phyloP scores from a whole-genome alignment of 1,140 invertebrate genomes.

The Riptortus pedestris region DNA sequence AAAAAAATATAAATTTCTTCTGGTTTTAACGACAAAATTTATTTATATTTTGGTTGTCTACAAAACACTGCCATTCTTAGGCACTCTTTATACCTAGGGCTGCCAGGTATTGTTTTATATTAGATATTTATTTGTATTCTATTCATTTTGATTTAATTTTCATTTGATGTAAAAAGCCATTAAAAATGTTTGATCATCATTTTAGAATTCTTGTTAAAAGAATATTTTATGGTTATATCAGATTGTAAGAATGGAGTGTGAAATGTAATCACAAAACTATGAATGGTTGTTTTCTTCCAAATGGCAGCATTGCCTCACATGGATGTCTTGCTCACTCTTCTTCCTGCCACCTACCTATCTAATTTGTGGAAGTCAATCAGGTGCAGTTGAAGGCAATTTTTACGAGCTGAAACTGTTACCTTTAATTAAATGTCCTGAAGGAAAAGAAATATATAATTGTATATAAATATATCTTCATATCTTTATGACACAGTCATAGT shows the following conservation, averaged over 20 bases:
- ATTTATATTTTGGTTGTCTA: neutral
- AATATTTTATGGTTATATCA: too few relatives aligned
- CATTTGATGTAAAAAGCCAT: too few relatives aligned
- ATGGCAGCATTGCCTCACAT: constrained; percentile 6
- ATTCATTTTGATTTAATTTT: too few relatives aligned
- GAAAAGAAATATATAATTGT: constrained; percentile 1
- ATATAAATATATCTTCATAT: constrained; percentile 12
- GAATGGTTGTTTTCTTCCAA: constrained; percentile 12
- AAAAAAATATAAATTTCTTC: neutral
- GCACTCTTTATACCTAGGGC: neutral
- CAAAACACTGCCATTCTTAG: constrained; percentile 7
- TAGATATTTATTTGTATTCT: too few relatives aligned
- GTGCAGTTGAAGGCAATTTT: neutral
- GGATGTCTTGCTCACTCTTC: constrained; percentile 8
- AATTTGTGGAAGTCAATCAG: neutral
- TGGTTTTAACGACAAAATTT: neutral
- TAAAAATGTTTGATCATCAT: too few relatives aligned
- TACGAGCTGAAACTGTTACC: neutral
- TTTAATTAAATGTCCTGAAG: neutral
- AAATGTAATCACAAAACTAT: neutral
- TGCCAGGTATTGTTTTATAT: constrained; percentile 6
- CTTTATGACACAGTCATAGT: constrained; percentile 15
- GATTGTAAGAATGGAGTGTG: neutral
- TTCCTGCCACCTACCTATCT: constrained; percentile 14
- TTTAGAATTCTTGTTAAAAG: too few relatives aligned